These are phyloP conservation scores for Ceratoteleas bidentatus DNA, from an alignment of 1,140 invertebrate genomes.

Conservation along the genomic window DNA sequence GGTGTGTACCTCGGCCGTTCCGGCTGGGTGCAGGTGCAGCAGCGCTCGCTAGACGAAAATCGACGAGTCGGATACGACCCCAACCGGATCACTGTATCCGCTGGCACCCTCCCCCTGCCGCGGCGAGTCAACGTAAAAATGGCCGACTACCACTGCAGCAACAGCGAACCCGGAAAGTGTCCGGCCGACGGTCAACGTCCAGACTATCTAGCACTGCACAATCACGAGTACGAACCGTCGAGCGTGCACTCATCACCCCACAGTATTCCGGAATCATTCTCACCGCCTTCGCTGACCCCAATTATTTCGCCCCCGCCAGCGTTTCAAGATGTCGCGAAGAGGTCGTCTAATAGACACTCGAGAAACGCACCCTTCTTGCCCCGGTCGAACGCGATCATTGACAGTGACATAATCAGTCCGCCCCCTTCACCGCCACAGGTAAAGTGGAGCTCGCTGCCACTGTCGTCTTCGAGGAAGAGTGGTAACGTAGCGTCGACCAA, in stretches of 20 bases:
- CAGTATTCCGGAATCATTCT: constrained; percentile 79
- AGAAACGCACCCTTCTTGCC: constrained; percentile 80
- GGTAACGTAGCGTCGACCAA: constrained; percentile 53
- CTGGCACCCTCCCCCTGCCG: constrained; percentile 74
- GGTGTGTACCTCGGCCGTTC: constrained; percentile 83
- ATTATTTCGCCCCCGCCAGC: constrained; percentile 85
- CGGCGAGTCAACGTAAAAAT: constrained; percentile 80
- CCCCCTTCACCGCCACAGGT: constrained; percentile 77
- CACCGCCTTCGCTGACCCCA: constrained; percentile 83
- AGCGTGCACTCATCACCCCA: constrained; percentile 78
- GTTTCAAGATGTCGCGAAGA: constrained; percentile 82
- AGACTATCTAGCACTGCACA: constrained; percentile 78
- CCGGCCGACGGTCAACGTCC: constrained; percentile 74
- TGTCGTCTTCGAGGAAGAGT: constrained; percentile 66
- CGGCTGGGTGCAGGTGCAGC: constrained; percentile 84
- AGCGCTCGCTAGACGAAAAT: constrained; percentile 83
- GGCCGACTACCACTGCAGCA: constrained; percentile 83
- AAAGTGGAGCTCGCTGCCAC: constrained; percentile 76
- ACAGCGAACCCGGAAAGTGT: constrained; percentile 82
- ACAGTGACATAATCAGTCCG: constrained; percentile 82
- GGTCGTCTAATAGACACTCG: constrained; percentile 69
- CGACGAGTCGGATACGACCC: constrained; percentile 77
- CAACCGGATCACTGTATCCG: constrained; percentile 62
- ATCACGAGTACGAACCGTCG: constrained; percentile 74
- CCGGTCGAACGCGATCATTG: constrained; percentile 82